Percentiles rank a stretch among this genome's conserved stretches.
These are phyloP conservation scores for Gonioctena quinquepunctata DNA, from an alignment of 1,140 invertebrate genomes.

Conservation along the genomic window DNA sequence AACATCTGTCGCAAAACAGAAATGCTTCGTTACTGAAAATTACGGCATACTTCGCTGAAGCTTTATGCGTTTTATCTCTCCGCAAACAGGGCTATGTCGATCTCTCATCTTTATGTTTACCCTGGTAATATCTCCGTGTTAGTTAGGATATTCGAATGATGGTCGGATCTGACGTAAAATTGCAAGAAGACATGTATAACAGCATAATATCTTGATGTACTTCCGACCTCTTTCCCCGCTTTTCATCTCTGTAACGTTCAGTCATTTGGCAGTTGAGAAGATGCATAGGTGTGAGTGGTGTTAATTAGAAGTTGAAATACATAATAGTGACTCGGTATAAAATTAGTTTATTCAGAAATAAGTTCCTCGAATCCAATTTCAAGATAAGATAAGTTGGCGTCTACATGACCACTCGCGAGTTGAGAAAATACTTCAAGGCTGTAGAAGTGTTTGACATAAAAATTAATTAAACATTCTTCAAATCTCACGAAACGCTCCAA, in stretches of 20 bases:
- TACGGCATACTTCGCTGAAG: not conserved
- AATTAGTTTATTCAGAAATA: too few species aligned
- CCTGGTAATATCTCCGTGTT: constrained; percentile 36
- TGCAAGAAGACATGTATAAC: constrained; percentile 17
- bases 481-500: too few species aligned
- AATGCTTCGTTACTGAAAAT: not conserved
- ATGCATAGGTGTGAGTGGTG: not conserved
- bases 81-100: constrained; percentile 30
- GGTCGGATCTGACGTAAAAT: constrained; percentile 31
- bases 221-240: not conserved
- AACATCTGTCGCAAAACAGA: not conserved
- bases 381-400: too few species aligned
- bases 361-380: too few species aligned
- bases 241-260: not conserved
- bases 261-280: not conserved
- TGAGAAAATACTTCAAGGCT: too few species aligned
- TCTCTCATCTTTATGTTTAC: constrained; percentile 41
- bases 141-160: constrained; percentile 24
- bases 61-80: not conserved
- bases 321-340: too few species aligned
- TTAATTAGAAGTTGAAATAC: too few species aligned
- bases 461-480: too few species aligned
- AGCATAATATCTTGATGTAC: constrained; percentile 11
- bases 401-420: too few species aligned
- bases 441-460: too few species aligned